A percentile compares a stretch with the other conserved stretches of the same genome.
These are phyloP conservation scores for Kryptolebias marmoratus DNA, from an alignment of 2,113 vertebrate species.

Conservation along the genomic window DNA sequence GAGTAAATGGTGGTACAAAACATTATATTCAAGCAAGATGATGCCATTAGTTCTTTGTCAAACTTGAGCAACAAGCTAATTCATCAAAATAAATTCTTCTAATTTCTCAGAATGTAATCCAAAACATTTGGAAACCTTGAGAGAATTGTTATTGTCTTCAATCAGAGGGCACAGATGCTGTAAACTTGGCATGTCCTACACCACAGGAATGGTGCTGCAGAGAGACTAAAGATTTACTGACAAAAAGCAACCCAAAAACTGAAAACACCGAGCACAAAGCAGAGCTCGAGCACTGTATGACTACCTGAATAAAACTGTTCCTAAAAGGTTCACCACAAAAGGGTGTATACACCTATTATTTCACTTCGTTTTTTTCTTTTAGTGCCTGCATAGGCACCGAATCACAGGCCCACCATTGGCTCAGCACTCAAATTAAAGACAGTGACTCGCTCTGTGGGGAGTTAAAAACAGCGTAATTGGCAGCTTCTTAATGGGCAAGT, in stretches of 20 bases:
- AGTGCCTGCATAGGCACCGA: slow-evolving; percentile 26
- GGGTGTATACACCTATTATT: slow-evolving; percentile 30
- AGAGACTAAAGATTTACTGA: background rate
- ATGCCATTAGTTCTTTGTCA: background rate
- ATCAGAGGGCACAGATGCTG: slow-evolving; percentile 1
- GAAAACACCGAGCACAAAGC: no score
- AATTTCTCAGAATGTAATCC: background rate
- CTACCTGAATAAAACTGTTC: slow-evolving; percentile 32
- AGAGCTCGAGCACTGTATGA: background rate
- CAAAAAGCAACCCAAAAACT: background rate
- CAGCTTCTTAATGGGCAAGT: slow-evolving; percentile 73
- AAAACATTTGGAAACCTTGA: background rate
- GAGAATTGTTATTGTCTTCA: background rate
- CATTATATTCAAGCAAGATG: background rate
- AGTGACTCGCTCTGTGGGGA: slow-evolving; percentile 44
- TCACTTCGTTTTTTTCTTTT: slow-evolving; percentile 2
- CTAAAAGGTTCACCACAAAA: slow-evolving; percentile 16
- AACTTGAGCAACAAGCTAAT: background rate
- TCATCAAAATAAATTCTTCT: background rate
- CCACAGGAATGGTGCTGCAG: slow-evolving; percentile 51
- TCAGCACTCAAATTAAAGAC: slow-evolving; percentile 73
- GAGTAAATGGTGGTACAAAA: background rate
- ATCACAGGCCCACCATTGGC: slow-evolving; percentile 52
- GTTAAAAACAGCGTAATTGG: slow-evolving; percentile 79
- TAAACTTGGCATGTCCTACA: slow-evolving; percentile 1